Conservation (phyloP, 1,140 invertebrate genomes). For the Heterodera schachtii region DNA sequence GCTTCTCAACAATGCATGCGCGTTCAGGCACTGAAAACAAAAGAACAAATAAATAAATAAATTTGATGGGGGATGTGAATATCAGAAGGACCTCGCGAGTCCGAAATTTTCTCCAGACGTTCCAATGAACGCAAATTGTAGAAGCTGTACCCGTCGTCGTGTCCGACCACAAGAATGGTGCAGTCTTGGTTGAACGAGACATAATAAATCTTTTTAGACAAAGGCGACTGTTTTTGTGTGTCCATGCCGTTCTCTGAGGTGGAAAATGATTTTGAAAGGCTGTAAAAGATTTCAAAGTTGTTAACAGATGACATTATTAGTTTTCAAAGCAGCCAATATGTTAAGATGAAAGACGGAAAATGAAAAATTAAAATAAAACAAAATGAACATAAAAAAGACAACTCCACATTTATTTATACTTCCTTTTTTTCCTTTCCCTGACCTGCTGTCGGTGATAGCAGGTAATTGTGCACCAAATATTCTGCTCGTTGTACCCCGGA, state of each 20-base stretch:
- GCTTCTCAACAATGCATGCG: slow-evolving; percentile 87
- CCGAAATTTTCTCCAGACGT: slow-evolving; percentile 49
- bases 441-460: not conserved
- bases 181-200: slow-evolving; percentile 52
- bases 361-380: not conserved
- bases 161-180: slow-evolving; percentile 45
- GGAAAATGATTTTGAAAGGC: no score
- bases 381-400: no score
- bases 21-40: slow-evolving; percentile 76
- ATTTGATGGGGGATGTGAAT: no score
- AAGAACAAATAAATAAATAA: slow-evolving; percentile 16
- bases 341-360: not conserved
- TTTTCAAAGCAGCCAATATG: no score
- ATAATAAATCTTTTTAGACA: slow-evolving; percentile 35
- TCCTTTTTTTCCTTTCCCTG: not conserved
- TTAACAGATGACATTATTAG: no score
- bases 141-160: slow-evolving; percentile 54
- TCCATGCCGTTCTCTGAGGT: slow-evolving; percentile 14
- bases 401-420: no score
- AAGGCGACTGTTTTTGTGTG: not conserved
- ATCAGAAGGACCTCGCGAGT: slow-evolving; percentile 25
- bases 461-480: slow-evolving; percentile 11
- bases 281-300: no score
- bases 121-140: slow-evolving; percentile 48
- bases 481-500: slow-evolving; percentile 8